Percentiles rank a stretch among this genome's conserved stretches.
phyloP scores from a whole-genome alignment of 2,113 vertebrate genomes.

The Periophthalmus modestus region DNA sequence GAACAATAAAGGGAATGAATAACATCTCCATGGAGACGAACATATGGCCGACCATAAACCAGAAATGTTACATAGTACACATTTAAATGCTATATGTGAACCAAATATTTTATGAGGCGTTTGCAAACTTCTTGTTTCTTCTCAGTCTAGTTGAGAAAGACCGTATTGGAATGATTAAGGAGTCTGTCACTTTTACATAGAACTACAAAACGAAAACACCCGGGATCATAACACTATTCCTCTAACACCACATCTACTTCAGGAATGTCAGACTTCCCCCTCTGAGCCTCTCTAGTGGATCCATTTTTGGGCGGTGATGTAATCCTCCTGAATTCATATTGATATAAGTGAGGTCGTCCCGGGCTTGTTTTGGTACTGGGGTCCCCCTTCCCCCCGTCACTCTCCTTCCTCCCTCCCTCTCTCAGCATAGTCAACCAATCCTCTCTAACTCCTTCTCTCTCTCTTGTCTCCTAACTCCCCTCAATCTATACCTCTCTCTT shows the following conservation, averaged over 20 bases:
- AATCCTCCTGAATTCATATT: constrained; percentile 67
- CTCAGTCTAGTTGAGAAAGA: background rate
- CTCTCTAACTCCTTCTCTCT: background rate
- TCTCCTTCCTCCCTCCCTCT: constrained; percentile 41
- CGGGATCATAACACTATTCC: constrained; percentile 57
- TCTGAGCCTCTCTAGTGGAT: constrained; percentile 58
- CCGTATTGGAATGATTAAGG: constrained; percentile 26
- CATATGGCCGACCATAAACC: too few species aligned
- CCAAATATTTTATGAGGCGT: background rate
- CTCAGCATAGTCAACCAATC: constrained; percentile 52
- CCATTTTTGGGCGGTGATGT: constrained; percentile 71
- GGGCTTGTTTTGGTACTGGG: constrained; percentile 56
- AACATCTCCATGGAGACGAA: too few species aligned
- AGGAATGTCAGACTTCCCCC: constrained; percentile 58
- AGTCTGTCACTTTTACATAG: constrained; percentile 40
- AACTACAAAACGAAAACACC: constrained; percentile 49
- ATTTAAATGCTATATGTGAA: too few species aligned
- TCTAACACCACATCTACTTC: constrained; percentile 50
- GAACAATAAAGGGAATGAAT: too few species aligned
- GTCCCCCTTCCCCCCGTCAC: constrained; percentile 38
- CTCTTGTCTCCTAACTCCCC: background rate
- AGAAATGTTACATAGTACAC: too few species aligned
- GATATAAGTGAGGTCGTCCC: constrained; percentile 51
- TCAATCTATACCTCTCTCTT: background rate
- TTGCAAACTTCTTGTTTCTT: constrained; percentile 37